These are phyloP conservation scores for Actias luna DNA, from an alignment of 2,888 invertebrate genomes.

Conservation along the genomic window DNA sequence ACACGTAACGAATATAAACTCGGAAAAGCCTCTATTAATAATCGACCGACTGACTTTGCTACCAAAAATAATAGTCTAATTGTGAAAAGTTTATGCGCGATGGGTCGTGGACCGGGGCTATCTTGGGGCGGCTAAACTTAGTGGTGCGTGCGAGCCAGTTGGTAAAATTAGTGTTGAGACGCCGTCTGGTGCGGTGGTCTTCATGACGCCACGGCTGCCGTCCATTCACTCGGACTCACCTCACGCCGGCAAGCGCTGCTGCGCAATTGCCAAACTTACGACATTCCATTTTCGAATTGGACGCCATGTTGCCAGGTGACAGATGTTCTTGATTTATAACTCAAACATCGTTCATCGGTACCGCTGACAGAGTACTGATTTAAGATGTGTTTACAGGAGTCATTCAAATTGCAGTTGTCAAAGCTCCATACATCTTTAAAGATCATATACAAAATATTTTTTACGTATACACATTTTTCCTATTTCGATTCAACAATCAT, in stretches of 20 bases:
- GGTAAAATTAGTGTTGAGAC: slow-evolving; percentile 81
- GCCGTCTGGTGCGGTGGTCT: slow-evolving; percentile 74
- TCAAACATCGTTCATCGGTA: slow-evolving; percentile 19
- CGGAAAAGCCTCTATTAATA: slow-evolving; percentile 83
- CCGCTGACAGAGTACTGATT: slow-evolving; percentile 20
- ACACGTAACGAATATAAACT: slow-evolving; percentile 83
- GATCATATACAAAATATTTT: neutral
- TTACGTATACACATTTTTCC: neutral
- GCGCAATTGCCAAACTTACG: slow-evolving; percentile 78
- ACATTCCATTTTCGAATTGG: slow-evolving; percentile 71
- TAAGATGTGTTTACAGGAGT: slow-evolving; percentile 22
- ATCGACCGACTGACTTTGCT: slow-evolving; percentile 83
- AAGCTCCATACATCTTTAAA: neutral
- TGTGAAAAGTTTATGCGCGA: slow-evolving; percentile 83
- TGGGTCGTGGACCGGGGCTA: slow-evolving; percentile 82
- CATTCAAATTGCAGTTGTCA: neutral
- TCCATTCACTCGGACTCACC: slow-evolving; percentile 65
- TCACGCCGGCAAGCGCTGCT: slow-evolving; percentile 57
- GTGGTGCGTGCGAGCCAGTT: slow-evolving; percentile 80
- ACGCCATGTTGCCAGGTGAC: slow-evolving; percentile 60
- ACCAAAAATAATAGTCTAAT: slow-evolving; percentile 84
- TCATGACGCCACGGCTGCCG: slow-evolving; percentile 67
- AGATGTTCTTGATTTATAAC: slow-evolving; percentile 37
- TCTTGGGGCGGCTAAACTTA: slow-evolving; percentile 83
- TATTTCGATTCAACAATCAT: neutral